phyloP scores from a whole-genome alignment of 1,140 invertebrate genomes.

The Halesus radiatus region DNA sequence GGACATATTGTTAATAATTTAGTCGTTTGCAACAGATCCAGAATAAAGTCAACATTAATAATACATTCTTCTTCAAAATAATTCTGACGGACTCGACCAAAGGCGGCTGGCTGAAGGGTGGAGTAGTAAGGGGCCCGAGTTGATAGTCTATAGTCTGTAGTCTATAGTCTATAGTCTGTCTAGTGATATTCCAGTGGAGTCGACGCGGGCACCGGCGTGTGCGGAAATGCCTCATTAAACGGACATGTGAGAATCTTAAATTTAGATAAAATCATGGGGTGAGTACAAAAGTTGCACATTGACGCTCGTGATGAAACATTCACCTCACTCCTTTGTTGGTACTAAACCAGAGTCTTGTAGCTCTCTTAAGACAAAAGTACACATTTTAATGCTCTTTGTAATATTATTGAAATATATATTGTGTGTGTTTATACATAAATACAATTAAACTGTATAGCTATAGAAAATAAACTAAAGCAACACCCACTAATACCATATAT shows the following conservation, averaged over 20 bases:
- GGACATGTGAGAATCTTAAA: constrained; percentile 38
- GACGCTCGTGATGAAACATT: constrained; percentile 18
- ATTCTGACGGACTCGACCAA: too few species aligned
- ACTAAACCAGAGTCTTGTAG: constrained; percentile 55
- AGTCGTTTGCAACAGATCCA: constrained; percentile 18
- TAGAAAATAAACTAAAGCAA: constrained; percentile 12
- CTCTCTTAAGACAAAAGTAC: constrained; percentile 53
- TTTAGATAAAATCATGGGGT: constrained; percentile 26
- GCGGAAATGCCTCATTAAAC: constrained; percentile 28
- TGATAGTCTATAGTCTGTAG: too few species aligned
- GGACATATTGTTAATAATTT: constrained; percentile 11
- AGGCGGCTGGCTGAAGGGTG: neutral
- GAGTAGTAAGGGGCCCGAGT: neutral
- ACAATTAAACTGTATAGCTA: too few species aligned
- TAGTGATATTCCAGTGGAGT: too few species aligned
- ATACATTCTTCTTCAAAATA: neutral
- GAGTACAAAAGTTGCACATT: constrained; percentile 28
- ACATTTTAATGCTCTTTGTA: constrained; percentile 19
- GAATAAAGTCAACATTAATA: constrained; percentile 5
- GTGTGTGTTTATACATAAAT: too few species aligned
- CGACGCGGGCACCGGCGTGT: neutral
- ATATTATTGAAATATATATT: constrained; percentile 8
- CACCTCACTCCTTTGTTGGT: constrained; percentile 46
- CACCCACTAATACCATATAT: constrained; percentile 22
- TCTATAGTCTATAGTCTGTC: too few species aligned